Evolutionary conservation across 2,888 invertebrate genomes (phyloP), one percentile per base, ranked within the genome.

Genomic region (Chorisops tibialis): DNA sequence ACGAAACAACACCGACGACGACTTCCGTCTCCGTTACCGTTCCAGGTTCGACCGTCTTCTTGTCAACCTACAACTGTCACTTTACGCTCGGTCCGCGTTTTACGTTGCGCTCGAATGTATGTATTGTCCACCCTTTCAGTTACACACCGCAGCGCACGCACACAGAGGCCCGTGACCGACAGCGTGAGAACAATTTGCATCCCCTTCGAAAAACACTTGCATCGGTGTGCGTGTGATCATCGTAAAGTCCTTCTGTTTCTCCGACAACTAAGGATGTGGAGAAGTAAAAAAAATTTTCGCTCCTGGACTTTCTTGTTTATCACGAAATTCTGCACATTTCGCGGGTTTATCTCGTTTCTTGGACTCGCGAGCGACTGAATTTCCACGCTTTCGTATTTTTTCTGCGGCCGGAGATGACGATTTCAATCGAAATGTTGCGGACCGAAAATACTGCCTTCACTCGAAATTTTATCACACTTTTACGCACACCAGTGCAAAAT

Each of bases 181-280:
- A 50, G 45, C 24, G 22, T 22, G 3, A 54, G 14, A 43, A 41
- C 1, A 9, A 37, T 38, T 38, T 49, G 56, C 37, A 22, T 47
- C 45, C 59, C 62, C 45, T 60, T 60, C 63, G 59, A 38, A 47
- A 65, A n/a, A n/a, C n/a, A n/a, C n/a, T 30, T 30, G 30, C 30
- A 30, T 5, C 9, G 30, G 30, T 30, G 30, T 30, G 7, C 9
- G 30, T 30, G 30, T 9, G 30, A 30, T 30, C 30, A 30, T 24
- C n/a, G 7, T 24, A 24, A 7, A 30, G 30, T 30, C 30, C 30
- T 30, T 30, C 1, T 9, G 30, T 7, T 30, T 30, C 9, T 9
- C 30, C 30, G 30, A 30, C 30, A 7, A 9, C 30, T 30, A 9
- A 30, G 9, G 30, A 30, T 30, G 66, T 63, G 63, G 63, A 62